Evolutionary conservation across 2,797 vertebrate genomes (phyloP).

Genomic region (Scleropages formosus): DNA sequence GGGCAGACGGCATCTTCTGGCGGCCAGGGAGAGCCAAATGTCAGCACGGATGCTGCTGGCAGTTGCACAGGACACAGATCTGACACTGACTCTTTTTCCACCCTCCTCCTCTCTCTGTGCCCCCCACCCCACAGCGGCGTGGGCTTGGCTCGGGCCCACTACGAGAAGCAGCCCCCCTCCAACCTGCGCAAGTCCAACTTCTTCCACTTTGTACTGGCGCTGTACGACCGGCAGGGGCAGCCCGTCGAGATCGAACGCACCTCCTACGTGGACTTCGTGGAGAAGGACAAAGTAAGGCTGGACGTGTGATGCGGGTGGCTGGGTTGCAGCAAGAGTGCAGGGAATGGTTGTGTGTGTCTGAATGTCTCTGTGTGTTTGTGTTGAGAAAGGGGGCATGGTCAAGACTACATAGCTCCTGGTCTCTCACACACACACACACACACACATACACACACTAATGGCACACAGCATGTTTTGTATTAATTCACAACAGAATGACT

Average conservation of each 20-base stretch:
- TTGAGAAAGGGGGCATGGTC: no score
- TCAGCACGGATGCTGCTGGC: background rate
- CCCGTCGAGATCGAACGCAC: slow-evolving; percentile 94
- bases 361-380: background rate
- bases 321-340: background rate
- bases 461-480: no score
- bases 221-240: slow-evolving; percentile 93
- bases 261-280: slow-evolving; percentile 92
- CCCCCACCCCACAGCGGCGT: slow-evolving; percentile 71
- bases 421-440: no score
- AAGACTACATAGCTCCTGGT: no score
- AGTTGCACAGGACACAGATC: background rate
- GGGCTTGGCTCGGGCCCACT: slow-evolving; percentile 86
- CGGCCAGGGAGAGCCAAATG: slow-evolving; percentile 20
- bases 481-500: no score
- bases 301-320: background rate
- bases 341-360: background rate
- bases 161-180: slow-evolving; percentile 93
- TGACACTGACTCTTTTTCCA: slow-evolving; percentile 28
- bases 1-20: slow-evolving; percentile 46
- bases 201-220: slow-evolving; percentile 91
- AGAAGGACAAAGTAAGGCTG: slow-evolving; percentile 84
- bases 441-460: no score
- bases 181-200: slow-evolving; percentile 95
- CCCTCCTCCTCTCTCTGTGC: background rate